Evolutionary conservation across 2,113 vertebrate genomes (phyloP).

Genomic region (Salminus brasiliensis): DNA sequence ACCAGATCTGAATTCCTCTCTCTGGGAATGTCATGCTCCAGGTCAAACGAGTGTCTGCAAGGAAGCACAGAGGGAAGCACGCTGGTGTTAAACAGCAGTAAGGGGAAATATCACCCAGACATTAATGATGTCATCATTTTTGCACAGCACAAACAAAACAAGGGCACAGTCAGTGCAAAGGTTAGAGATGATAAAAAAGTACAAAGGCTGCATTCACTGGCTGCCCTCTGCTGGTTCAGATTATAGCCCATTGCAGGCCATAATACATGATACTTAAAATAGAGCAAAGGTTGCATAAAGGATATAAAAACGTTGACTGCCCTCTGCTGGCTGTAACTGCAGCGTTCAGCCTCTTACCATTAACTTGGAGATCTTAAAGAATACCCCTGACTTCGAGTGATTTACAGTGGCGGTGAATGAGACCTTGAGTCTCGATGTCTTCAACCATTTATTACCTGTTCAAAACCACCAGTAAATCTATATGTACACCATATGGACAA

Average conservation of each 20-base stretch:
- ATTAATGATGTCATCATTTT: neutral
- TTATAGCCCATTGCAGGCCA: neutral
- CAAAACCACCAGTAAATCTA: too few relatives aligned
- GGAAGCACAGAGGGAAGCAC: constrained; percentile 1
- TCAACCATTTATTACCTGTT: too few relatives aligned
- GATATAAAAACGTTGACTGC: neutral
- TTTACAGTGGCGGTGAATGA: too few relatives aligned
- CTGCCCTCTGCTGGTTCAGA: constrained; percentile 11
- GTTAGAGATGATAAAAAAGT: neutral
- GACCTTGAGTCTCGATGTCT: too few relatives aligned
- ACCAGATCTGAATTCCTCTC: constrained; percentile 58
- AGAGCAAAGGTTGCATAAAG: neutral
- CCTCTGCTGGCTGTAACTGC: constrained; percentile 40
- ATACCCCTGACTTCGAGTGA: too few relatives aligned
- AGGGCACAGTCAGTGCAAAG: neutral
- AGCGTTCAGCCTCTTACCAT: too few relatives aligned
- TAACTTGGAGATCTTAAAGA: too few relatives aligned
- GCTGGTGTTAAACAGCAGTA: neutral
- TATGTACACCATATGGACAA: too few relatives aligned
- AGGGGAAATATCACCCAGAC: neutral
- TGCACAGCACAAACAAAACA: neutral
- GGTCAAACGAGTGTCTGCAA: constrained; percentile 65
- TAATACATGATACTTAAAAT: neutral
- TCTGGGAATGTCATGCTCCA: constrained; percentile 9
- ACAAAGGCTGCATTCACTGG: neutral